phyloP scores from a whole-genome alignment of 1,140 invertebrate species.

The Procambarus clarkii region DNA sequence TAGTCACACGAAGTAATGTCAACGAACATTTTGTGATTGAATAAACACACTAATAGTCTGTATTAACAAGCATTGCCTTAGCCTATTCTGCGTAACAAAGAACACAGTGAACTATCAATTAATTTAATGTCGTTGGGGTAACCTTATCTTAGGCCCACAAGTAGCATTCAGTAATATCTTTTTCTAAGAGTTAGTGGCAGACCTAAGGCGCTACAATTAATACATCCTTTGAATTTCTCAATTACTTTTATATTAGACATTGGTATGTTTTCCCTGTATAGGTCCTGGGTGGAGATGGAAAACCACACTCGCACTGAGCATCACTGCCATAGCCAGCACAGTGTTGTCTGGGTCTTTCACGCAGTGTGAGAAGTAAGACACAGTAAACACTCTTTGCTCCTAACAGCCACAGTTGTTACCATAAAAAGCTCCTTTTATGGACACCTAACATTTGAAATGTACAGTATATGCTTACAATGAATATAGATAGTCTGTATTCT shows the following conservation, averaged over 20 bases:
- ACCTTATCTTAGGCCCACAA: too few relatives aligned
- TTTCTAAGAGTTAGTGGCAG: not conserved
- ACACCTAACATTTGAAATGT: not conserved
- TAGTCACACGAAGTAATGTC: not conserved
- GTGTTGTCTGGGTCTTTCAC: not conserved
- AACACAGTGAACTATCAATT: too few relatives aligned
- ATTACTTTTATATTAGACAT: not conserved
- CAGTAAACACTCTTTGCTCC: not conserved
- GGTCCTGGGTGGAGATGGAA: slow-evolving; percentile 19
- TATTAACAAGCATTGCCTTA: not conserved
- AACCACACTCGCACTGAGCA: slow-evolving; percentile 6
- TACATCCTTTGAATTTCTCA: not conserved
- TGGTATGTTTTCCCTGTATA: not conserved
- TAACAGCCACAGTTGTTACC: not conserved
- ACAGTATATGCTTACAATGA: not conserved
- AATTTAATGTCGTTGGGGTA: too few relatives aligned
- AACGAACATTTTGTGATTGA: not conserved
- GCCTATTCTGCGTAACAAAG: too few relatives aligned
- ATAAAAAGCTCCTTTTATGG: not conserved
- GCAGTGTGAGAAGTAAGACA: not conserved
- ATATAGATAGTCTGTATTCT: not conserved
- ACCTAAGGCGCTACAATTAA: not conserved
- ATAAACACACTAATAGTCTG: not conserved
- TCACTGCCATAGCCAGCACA: slow-evolving; percentile 27
- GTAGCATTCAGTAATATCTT: too few relatives aligned